Evolutionary conservation across 2,113 vertebrate genomes (phyloP).

Genomic region (Paramormyrops kingsleyae): DNA sequence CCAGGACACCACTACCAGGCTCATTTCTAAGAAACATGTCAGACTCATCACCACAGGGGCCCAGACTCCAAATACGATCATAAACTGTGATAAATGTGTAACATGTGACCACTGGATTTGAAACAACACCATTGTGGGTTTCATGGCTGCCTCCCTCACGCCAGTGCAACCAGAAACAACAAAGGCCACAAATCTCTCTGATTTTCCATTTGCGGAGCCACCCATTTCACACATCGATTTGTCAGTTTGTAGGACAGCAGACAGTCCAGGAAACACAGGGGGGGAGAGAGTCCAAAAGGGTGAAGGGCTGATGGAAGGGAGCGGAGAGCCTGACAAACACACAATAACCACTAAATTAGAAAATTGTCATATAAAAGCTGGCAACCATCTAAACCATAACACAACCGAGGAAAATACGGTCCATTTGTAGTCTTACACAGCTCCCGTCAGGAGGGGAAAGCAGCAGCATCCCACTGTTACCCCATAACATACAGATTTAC

Average conservation of each 20-base stretch:
- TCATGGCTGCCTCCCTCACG: not conserved
- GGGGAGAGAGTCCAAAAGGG: not conserved
- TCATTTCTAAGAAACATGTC: not conserved
- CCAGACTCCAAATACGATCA: not conserved
- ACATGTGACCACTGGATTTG: not conserved
- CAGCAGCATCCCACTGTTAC: not conserved
- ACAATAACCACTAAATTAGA: not conserved
- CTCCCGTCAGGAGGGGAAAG: not conserved
- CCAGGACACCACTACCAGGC: not conserved
- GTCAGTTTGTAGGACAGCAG: not conserved
- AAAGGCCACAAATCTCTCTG: not conserved
- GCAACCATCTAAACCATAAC: not conserved
- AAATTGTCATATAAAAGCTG: not conserved
- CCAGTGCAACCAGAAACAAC: not conserved
- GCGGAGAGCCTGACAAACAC: not conserved
- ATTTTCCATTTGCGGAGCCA: not conserved
- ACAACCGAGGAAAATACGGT: not conserved
- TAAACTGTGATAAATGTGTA: not conserved
- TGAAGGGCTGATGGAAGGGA: not conserved
- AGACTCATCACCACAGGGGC: not conserved
- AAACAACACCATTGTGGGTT: not conserved
- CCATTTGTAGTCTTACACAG: not conserved
- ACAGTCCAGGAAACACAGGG: not conserved
- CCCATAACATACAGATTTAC: not conserved
- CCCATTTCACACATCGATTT: not conserved